Base-by-base conservation (phyloP, 2,797 vertebrate genomes). In the Acestrorhynchus altus region DNA sequence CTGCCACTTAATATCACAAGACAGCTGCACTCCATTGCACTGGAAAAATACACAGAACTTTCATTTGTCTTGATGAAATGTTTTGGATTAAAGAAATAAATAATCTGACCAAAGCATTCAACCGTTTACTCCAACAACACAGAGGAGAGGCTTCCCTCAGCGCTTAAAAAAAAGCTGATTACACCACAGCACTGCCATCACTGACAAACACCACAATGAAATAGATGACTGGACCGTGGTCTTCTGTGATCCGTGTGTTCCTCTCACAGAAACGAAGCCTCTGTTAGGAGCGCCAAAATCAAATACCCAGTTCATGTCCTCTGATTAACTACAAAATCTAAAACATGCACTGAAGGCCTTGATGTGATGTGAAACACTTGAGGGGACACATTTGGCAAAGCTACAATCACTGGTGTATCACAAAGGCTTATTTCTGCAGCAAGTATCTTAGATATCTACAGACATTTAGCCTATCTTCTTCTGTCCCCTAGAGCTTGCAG, bases 401-500 rank as follows among this genome's bases (percentile, higher is more conserved):
- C 13, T 24, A 16, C 16, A 40, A 13, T 64, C 47, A 47, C 74
- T 22, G 13, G 10, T 3, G 11, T 16, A 57, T 35, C 11, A 64
- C 35, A 64, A 68, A 68, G 46, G 9, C 46, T 68, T 52, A 52
- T 35, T 49, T 51, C 15, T 39, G 54, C n/a, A 61, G 40, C 56
- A 46, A 42, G 73, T 28, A 35, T 51, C 40, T 82, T n/a, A 26
- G 56, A 66, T 31, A 60, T 44, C 66, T 39, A 83, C 59, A 20
- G 47, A 0, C 24, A 4, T 4, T 54, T 72, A n/a, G n/a, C n/a
- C 20, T 61, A 24, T 39, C 46, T 70, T 61, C 20, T 12, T 77
- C 71, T 52, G 39, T 74, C 65, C 67, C 74, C 76, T 83, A 1
- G 10, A 78, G 46, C 66, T 56, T 77, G 51, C 57, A 69, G 47